phyloP scores from a whole-genome alignment of 1,140 invertebrate genomes.

The Helicoverpa armigera region DNA sequence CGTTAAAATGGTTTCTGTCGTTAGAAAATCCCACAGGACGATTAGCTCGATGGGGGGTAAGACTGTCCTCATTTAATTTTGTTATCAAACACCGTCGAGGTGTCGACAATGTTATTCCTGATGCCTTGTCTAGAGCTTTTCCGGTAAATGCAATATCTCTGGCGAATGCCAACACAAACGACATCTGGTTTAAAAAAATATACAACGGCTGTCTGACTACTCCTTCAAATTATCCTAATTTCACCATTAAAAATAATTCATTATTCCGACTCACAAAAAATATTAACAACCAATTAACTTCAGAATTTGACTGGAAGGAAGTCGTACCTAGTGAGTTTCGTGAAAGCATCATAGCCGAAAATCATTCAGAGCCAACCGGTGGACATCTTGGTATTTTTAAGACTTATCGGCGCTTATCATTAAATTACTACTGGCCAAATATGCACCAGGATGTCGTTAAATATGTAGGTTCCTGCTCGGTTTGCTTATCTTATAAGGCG shows the following conservation, averaged over 20 bases:
- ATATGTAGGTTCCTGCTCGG: conserved; percentile 18
- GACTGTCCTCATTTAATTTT: conserved; percentile 17
- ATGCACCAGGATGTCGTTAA: conserved; percentile 38
- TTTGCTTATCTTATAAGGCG: conserved; percentile 63
- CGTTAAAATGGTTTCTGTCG: conserved; percentile 15
- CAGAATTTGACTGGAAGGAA: conserved; percentile 19
- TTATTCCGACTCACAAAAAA: neutral
- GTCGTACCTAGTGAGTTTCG: neutral
- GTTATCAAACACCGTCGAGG: conserved; percentile 20
- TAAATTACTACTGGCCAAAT: conserved; percentile 46
- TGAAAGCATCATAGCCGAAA: conserved; percentile 6
- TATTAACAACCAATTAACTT: neutral
- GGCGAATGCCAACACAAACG: neutral
- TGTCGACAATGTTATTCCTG: neutral
- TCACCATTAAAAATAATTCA: conserved; percentile 1
- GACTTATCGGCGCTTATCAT: conserved; percentile 45
- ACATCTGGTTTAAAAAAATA: neutral
- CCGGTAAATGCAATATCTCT: conserved; percentile 1
- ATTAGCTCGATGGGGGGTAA: conserved; percentile 16
- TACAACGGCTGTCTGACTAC: conserved; percentile 2
- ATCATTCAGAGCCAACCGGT: conserved; percentile 47
- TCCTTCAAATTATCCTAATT: neutral
- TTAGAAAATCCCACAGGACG: conserved; percentile 6
- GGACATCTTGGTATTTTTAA: conserved; percentile 53
- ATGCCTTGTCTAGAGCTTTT: conserved; percentile 1